Evolutionary conservation across 2,888 invertebrate genomes (phyloP).

Genomic region (Eudasyphora cyanicolor): DNA sequence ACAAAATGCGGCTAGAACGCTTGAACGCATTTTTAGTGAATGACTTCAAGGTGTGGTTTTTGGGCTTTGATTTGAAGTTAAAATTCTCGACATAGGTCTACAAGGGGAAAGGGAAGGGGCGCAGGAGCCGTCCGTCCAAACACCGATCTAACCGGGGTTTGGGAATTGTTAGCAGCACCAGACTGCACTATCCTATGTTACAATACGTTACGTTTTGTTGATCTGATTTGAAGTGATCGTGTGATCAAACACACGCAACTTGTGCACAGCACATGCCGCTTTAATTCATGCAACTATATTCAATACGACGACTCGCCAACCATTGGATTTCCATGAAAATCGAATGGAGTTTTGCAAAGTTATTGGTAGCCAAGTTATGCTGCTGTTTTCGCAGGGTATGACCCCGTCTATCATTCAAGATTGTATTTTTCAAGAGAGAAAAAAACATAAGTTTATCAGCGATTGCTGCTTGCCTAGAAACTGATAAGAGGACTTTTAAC

Average conservation of each 20-base stretch:
- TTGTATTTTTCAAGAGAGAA: conserved; percentile 62
- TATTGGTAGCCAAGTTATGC: conserved; percentile 42
- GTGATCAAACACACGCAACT: conserved; percentile 66
- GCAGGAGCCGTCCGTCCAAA: too few species aligned
- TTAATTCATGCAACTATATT: conserved; percentile 60
- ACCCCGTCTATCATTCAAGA: conserved; percentile 46
- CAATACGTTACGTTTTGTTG: conserved; percentile 41
- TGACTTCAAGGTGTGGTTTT: conserved; percentile 62
- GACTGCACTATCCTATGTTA: neutral
- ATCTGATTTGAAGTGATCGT: conserved; percentile 61
- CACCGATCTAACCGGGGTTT: too few species aligned
- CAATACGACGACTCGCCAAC: too few species aligned
- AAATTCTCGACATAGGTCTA: neutral
- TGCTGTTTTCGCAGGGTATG: too few species aligned
- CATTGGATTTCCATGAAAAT: conserved; percentile 21
- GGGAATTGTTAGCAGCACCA: neutral
- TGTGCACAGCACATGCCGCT: conserved; percentile 66
- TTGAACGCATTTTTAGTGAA: conserved; percentile 55
- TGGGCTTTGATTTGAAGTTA: conserved; percentile 10
- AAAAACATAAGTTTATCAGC: conserved; percentile 63
- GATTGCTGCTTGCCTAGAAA: conserved; percentile 38
- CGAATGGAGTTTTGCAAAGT: conserved; percentile 52
- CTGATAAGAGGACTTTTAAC: conserved; percentile 20
- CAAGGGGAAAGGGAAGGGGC: too few species aligned
- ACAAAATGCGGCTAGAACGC: conserved; percentile 58